A percentile compares a stretch with the other conserved stretches of the same genome.
phyloP scores from a whole-genome alignment of 2,113 vertebrate species.

The Perccottus glenii region DNA sequence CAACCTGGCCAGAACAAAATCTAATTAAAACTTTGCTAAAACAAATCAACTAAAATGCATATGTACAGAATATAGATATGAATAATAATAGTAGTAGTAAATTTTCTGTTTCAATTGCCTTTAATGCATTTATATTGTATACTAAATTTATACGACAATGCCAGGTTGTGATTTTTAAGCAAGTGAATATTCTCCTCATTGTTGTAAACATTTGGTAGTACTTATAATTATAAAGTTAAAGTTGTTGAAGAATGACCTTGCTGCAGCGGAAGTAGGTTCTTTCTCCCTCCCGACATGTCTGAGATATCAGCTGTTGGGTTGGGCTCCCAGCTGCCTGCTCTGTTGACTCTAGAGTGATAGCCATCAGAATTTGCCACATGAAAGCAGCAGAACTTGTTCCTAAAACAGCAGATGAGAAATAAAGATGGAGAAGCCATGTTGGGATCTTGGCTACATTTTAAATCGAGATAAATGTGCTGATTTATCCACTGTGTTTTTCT shows the following conservation, averaged over 20 bases:
- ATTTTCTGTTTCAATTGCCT: no score
- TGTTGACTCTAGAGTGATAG: conserved; percentile 78
- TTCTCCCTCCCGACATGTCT: conserved; percentile 58
- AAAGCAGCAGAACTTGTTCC: conserved; percentile 66
- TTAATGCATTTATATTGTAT: no score
- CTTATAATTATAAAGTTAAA: not conserved
- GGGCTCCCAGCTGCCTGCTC: conserved; percentile 70
- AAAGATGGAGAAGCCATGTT: conserved; percentile 50
- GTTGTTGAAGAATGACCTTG: conserved; percentile 22
- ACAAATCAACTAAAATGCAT: no score
- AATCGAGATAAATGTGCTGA: conserved; percentile 54
- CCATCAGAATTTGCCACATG: conserved; percentile 78
- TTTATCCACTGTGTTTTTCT: conserved; percentile 55
- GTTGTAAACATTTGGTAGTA: not conserved
- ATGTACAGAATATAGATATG: no score
- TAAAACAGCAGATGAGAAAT: conserved; percentile 64
- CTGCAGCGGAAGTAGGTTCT: conserved; percentile 34
- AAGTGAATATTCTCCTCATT: not conserved
- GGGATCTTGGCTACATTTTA: conserved; percentile 52
- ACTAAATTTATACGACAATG: no score
- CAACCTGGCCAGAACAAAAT: no score
- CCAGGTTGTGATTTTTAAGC: no score
- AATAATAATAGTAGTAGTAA: no score
- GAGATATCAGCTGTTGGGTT: conserved; percentile 76
- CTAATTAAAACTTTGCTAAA: no score